Conservation (phyloP, 2,888 invertebrate species). For the Frankliniella fusca region DNA sequence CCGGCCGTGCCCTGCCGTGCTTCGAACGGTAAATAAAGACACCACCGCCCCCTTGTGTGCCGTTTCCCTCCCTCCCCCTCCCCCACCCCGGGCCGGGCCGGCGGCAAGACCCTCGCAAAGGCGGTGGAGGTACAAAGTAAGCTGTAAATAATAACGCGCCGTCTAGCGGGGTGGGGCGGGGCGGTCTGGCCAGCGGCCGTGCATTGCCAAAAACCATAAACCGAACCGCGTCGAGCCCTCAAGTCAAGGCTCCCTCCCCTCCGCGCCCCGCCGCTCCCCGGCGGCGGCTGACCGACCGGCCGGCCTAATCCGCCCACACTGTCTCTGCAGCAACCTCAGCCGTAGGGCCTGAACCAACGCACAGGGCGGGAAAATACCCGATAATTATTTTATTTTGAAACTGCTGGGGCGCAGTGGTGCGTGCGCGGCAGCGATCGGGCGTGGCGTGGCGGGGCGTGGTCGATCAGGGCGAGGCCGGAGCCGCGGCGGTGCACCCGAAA, state of each 20-base stretch:
- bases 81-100: neutral
- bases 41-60: neutral
- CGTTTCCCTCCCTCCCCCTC: neutral
- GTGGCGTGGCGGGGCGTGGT: no score
- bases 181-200: slow-evolving; percentile 1
- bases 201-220: slow-evolving; percentile 23
- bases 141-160: slow-evolving; percentile 4
- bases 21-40: neutral
- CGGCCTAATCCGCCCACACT: no score
- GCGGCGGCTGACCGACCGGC: no score
- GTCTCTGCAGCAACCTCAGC: no score
- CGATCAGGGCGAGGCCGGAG: no score
- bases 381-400: no score
- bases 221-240: neutral
- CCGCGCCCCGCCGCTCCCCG: no score
- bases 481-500: no score
- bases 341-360: no score
- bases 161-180: slow-evolving; percentile 21
- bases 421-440: no score
- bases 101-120: neutral
- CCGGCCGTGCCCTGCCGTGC: neutral
- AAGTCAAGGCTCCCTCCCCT: slow-evolving; percentile 2
- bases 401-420: no score
- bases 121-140: slow-evolving; percentile 27
- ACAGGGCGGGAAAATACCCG: no score